A percentile compares a stretch with the other conserved stretches of the same genome.
Evolutionary conservation across 64 coral and sea anemone species (phyloP).

Genomic region (Montipora foliosa): DNA sequence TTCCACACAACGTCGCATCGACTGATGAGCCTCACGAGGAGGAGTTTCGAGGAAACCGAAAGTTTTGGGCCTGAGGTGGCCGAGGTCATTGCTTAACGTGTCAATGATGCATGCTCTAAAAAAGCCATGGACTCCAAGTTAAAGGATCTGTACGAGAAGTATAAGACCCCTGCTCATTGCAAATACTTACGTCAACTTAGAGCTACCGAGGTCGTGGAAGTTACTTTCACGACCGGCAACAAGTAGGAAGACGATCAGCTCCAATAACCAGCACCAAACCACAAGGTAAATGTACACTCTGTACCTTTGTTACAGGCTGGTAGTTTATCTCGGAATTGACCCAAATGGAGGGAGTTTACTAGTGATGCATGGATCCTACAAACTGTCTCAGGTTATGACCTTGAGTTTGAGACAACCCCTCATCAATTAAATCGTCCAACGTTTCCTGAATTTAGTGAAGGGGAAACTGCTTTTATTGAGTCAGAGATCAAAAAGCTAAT

Average conservation of each 20-base stretch:
- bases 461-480: conserved; percentile 46
- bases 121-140: too few relatives aligned
- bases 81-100: too few relatives aligned
- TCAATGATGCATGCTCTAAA: neutral
- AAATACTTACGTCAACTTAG: conserved; percentile 31
- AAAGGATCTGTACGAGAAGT: neutral
- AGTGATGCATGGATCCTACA: too few relatives aligned
- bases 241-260: neutral
- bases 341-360: too few relatives aligned
- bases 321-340: too few relatives aligned
- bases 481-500: conserved; percentile 57
- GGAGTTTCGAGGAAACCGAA: neutral
- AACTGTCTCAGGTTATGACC: too few relatives aligned
- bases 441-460: too few relatives aligned
- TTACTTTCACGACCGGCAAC: neutral
- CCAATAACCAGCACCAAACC: too few relatives aligned
- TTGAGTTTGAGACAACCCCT: neutral
- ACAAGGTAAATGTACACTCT: too few relatives aligned
- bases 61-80: too few relatives aligned
- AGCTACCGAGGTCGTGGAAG: conserved; percentile 45
- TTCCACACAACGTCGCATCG: neutral
- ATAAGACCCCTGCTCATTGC: conserved; percentile 51
- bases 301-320: too few relatives aligned
- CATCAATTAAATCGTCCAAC: too few relatives aligned
- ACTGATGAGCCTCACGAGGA: neutral